Conservation (phyloP, 64 coral and sea anemone genomes). For the Anthopleura sola region DNA sequence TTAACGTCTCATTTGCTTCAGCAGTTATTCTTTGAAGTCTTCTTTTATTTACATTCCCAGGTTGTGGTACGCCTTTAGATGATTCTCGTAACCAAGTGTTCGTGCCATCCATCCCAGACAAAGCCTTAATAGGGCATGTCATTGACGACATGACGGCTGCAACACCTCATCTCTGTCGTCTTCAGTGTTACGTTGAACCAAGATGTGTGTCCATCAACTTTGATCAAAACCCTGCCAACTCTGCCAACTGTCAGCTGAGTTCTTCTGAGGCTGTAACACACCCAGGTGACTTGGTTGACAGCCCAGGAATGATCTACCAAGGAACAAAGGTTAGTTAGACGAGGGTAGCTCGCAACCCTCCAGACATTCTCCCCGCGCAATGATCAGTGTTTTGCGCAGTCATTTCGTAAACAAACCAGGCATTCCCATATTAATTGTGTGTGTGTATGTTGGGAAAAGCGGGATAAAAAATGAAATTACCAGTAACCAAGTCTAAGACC, state of each 20-base stretch:
- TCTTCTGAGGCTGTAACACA: not conserved
- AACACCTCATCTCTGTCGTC: not conserved
- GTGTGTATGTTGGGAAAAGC: no score
- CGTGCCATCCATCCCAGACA: not conserved
- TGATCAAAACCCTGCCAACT: not conserved
- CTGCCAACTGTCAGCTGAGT: not conserved
- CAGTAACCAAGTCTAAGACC: no score
- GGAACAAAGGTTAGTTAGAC: not conserved
- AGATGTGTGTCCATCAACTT: slow-evolving; percentile 1
- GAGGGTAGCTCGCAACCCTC: no score
- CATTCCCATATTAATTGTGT: no score
- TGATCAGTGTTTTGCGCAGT: no score
- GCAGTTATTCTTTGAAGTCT: no score
- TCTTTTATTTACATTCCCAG: not conserved
- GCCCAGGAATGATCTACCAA: not conserved
- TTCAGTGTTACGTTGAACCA: not conserved
- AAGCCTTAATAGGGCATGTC: not conserved
- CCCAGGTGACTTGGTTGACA: not conserved
- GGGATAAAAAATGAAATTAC: no score
- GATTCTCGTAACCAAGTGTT: not conserved
- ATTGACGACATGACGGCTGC: not conserved
- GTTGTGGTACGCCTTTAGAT: not conserved
- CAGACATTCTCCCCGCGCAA: no score
- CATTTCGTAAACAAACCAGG: no score
- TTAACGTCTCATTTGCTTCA: no score